These are phyloP conservation scores for Eupeodes latifasciatus DNA, from an alignment of 2,888 invertebrate species.

Conservation along the genomic window DNA sequence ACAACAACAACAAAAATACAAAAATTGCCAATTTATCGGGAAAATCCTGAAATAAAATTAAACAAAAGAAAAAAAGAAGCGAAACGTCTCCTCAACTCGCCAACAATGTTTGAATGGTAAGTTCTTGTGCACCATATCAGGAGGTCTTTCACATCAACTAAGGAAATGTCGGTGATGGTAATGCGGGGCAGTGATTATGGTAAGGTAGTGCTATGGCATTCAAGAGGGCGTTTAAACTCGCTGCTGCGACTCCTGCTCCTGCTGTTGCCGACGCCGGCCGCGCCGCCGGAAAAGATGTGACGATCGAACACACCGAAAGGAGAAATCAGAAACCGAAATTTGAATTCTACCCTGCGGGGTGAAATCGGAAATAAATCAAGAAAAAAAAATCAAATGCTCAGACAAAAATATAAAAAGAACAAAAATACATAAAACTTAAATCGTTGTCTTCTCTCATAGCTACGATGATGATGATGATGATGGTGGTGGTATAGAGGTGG, in stretches of 20 bases:
- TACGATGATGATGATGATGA: background rate
- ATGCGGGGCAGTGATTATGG: background rate
- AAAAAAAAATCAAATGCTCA: background rate
- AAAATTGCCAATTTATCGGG: slow-evolving; percentile 48
- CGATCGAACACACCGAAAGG: slow-evolving; percentile 36
- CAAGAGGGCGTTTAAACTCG: slow-evolving; percentile 22
- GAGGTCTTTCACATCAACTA: background rate
- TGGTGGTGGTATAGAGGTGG: background rate
- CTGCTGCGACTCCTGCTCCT: background rate
- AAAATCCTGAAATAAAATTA: slow-evolving; percentile 8
- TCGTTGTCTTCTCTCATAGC: slow-evolving; percentile 23
- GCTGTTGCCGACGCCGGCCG: background rate
- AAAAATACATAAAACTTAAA: slow-evolving; percentile 37
- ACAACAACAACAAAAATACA: slow-evolving; percentile 26
- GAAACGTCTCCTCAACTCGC: background rate
- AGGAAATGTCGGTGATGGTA: no score
- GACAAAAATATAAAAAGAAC: background rate
- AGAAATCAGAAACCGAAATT: slow-evolving; percentile 62
- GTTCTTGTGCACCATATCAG: slow-evolving; percentile 1
- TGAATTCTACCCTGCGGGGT: slow-evolving; percentile 54
- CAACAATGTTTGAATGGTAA: background rate
- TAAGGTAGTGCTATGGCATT: slow-evolving; percentile 1
- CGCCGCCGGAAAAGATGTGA: slow-evolving; percentile 47
- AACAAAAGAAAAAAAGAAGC: background rate
- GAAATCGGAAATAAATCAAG: slow-evolving; percentile 73